These are phyloP conservation scores for Otis tarda DNA, from an alignment of 2,113 vertebrate genomes.

Conservation along the genomic window DNA sequence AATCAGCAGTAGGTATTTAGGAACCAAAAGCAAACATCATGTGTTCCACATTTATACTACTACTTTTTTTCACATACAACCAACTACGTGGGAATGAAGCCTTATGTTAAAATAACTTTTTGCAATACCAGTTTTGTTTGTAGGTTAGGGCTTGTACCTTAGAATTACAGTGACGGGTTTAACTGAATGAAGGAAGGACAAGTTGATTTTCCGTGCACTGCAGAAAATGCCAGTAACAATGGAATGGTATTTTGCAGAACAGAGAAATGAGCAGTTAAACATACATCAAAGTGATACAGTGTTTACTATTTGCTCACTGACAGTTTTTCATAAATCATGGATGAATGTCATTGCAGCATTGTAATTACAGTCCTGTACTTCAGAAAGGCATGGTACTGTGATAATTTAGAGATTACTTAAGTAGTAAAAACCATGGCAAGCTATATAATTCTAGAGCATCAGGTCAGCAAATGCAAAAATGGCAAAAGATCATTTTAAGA, in stretches of 20 bases:
- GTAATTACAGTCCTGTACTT: not conserved
- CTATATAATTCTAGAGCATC: not conserved
- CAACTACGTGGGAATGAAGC: not conserved
- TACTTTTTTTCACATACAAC: not conserved
- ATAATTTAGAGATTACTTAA: not conserved
- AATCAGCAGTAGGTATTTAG: not conserved
- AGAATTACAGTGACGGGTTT: not conserved
- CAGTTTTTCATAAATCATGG: not conserved
- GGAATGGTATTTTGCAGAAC: not conserved
- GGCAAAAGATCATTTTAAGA: not conserved
- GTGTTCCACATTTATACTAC: not conserved
- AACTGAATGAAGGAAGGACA: not conserved
- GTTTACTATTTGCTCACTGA: not conserved
- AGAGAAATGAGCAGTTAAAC: not conserved
- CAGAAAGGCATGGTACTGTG: not conserved
- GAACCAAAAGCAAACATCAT: not conserved
- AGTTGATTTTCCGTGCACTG: not conserved
- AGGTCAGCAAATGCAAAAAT: conserved; percentile 16
- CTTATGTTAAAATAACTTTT: not conserved
- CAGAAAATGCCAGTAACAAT: not conserved
- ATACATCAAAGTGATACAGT: not conserved
- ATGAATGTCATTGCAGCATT: not conserved
- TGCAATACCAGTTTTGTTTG: not conserved
- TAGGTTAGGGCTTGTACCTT: not conserved
- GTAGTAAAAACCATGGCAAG: not conserved